A percentile compares a stretch with the other conserved stretches of the same genome.
phyloP scores from a whole-genome alignment of 1,140 invertebrate genomes.

The Zaprionus kolodkinae region DNA sequence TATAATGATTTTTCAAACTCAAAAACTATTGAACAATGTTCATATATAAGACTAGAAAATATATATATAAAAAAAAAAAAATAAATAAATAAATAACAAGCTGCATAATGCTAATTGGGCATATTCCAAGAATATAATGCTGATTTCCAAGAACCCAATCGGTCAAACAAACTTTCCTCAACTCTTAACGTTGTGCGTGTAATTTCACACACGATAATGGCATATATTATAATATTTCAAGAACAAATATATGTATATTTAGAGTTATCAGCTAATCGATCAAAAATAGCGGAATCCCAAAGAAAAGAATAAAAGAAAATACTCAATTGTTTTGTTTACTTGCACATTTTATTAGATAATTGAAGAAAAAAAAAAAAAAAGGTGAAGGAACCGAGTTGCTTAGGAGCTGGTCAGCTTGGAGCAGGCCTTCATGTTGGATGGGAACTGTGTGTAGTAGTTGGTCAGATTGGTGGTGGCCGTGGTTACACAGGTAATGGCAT shows the following conservation, averaged over 20 bases:
- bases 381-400: not conserved
- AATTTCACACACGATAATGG: not conserved
- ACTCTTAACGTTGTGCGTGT: not conserved
- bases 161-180: not conserved
- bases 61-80: no score
- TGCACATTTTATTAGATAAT: constrained; percentile 6
- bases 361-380: constrained; percentile 24
- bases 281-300: no score
- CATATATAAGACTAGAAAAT: no score
- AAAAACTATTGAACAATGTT: no score
- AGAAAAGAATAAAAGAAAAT: no score
- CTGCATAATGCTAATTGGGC: not conserved
- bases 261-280: no score
- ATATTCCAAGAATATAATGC: not conserved
- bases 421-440: constrained; percentile 51
- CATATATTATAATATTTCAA: not conserved
- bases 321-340: not conserved
- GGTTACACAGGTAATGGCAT: constrained; percentile 52
- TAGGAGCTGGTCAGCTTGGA: constrained; percentile 60
- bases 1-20: no score
- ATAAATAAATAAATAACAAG: no score
- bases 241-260: not conserved
- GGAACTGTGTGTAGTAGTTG: constrained; percentile 64
- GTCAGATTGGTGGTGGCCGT: constrained; percentile 39
- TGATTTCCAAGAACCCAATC: not conserved